These are phyloP conservation scores for Megaceryle maxima DNA, from an alignment of 2,113 vertebrate genomes.

Conservation along the genomic window DNA sequence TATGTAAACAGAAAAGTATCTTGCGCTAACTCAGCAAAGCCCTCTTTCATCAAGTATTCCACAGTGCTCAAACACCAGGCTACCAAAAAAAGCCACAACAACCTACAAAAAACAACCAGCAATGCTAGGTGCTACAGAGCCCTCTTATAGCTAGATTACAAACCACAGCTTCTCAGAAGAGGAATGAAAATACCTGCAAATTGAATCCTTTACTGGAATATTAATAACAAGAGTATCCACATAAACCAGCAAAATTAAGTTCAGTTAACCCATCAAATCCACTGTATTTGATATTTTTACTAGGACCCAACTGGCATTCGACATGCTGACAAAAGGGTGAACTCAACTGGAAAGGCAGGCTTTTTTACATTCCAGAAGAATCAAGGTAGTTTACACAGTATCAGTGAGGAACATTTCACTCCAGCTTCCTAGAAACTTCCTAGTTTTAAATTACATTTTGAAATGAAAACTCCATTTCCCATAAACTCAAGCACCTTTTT, in stretches of 20 bases:
- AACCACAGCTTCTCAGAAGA: neutral
- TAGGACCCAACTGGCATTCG: neutral
- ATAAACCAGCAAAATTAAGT: neutral
- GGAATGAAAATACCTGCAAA: neutral
- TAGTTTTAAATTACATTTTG: neutral
- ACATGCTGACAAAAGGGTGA: neutral
- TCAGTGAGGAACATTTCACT: neutral
- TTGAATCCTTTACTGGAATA: neutral
- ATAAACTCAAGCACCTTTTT: neutral
- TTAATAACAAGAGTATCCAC: neutral
- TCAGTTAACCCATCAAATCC: neutral
- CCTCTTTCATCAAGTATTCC: neutral
- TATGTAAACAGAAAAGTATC: too few relatives aligned
- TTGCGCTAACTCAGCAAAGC: constrained; percentile 24
- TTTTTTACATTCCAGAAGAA: neutral
- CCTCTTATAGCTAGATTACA: neutral
- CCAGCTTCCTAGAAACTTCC: neutral
- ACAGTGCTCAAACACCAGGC: neutral
- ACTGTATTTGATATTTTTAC: neutral
- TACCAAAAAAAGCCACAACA: neutral
- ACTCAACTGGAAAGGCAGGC: neutral
- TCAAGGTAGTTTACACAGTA: neutral
- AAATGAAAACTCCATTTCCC: neutral
- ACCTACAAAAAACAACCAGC: neutral
- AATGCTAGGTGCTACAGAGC: neutral